These are phyloP conservation scores for Hyppa rectilinea DNA, from an alignment of 2,888 invertebrate genomes.

Conservation along the genomic window DNA sequence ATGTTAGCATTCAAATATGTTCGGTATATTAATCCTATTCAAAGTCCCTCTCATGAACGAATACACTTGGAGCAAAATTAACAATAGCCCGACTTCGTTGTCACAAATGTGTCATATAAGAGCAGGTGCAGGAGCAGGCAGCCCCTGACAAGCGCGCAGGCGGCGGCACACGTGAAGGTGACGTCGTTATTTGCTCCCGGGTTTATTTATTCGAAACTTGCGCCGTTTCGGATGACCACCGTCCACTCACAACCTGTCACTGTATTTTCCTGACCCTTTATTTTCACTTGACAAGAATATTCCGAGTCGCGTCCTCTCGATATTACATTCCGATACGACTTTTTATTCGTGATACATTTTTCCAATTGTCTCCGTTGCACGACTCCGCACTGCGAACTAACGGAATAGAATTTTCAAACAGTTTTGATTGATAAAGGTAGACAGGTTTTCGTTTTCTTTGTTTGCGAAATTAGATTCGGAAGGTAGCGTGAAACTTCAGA, in stretches of 20 bases:
- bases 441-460: constrained; percentile 90
- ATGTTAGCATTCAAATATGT: constrained; percentile 38
- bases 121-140: constrained; percentile 82
- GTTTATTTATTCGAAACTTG: constrained; percentile 89
- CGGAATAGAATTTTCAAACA: constrained; percentile 89
- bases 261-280: constrained; percentile 89
- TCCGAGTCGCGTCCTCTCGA: constrained; percentile 85
- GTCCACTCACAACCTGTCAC: constrained; percentile 89
- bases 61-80: constrained; percentile 69
- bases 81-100: constrained; percentile 78
- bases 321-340: constrained; percentile 90
- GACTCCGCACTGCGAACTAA: constrained; percentile 85
- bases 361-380: constrained; percentile 88
- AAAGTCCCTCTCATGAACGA: constrained; percentile 38
- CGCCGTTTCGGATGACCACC: constrained; percentile 85
- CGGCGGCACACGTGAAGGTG: constrained; percentile 80
- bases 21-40: constrained; percentile 32
- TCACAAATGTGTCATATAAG: constrained; percentile 82
- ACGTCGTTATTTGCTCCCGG: constrained; percentile 83
- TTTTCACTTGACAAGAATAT: constrained; percentile 90
- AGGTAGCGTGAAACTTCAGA: constrained; percentile 87
- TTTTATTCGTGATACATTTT: constrained; percentile 90
- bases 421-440: constrained; percentile 91
- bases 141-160: constrained; percentile 78
- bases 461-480: constrained; percentile 89